These are phyloP conservation scores for Drosophila ananassae DNA, from an alignment of 1,140 invertebrate genomes.

Conservation along the genomic window DNA sequence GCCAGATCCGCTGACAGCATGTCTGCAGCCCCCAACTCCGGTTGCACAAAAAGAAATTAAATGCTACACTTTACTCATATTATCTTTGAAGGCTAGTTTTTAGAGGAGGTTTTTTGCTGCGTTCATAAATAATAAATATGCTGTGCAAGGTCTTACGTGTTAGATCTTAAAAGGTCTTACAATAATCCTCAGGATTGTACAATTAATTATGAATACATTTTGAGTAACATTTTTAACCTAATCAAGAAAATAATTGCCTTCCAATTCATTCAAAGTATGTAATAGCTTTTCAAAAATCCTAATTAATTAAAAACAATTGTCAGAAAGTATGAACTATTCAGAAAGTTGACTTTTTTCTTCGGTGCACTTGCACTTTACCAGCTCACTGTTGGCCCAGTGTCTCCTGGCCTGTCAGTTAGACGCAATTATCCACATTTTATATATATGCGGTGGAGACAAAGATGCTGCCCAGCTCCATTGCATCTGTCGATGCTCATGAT, in stretches of 20 bases:
- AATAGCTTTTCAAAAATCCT: neutral
- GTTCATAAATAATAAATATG: no score
- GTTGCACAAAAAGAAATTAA: neutral
- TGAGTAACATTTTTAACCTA: no score
- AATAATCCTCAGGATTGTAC: no score
- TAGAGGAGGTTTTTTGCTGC: no score
- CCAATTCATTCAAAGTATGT: no score
- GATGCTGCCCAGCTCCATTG: conserved; percentile 31
- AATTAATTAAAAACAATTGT: neutral
- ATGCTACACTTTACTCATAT: neutral
- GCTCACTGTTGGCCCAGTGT: conserved; percentile 11
- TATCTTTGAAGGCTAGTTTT: neutral
- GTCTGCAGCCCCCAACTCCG: conserved; percentile 41
- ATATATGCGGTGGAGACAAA: conserved; percentile 43
- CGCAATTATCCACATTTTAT: conserved; percentile 77
- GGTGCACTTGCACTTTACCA: conserved; percentile 18
- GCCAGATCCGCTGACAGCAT: conserved; percentile 46
- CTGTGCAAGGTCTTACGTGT: no score
- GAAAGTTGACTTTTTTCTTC: conserved; percentile 4
- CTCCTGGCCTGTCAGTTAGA: conserved; percentile 47
- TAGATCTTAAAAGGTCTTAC: no score
- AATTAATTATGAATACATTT: no score
- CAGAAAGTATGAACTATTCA: neutral
- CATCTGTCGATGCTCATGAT: conserved; percentile 59
- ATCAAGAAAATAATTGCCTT: no score